These are phyloP conservation scores for Paralinhomoeus sp. DNA, from an alignment of 2,888 invertebrate genomes.

Conservation along the genomic window DNA sequence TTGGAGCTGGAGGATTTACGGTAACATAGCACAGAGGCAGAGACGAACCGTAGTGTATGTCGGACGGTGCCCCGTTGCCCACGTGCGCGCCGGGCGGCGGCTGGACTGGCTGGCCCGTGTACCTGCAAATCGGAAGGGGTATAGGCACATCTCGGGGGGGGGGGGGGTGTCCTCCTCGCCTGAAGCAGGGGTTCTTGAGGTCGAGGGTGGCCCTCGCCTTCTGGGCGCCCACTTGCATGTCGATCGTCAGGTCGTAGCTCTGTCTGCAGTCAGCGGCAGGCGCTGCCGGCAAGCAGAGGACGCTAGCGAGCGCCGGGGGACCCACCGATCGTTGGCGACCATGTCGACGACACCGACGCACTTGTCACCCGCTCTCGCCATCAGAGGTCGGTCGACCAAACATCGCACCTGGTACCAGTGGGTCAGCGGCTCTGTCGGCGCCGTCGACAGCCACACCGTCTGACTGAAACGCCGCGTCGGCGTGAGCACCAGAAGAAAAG, in stretches of 20 bases:
- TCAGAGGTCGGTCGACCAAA: constrained; percentile 68
- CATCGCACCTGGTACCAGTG: constrained; percentile 99
- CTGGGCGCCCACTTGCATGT: constrained; percentile 35
- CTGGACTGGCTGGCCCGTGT: constrained; percentile 70
- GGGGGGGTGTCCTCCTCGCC: too few species aligned
- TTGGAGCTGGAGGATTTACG: too few species aligned
- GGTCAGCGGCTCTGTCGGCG: constrained; percentile 87
- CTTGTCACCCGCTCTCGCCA: constrained; percentile 61
- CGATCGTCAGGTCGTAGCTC: background rate
- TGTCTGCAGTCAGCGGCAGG: background rate
- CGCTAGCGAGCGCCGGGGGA: background rate
- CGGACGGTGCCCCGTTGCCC: constrained; percentile 54
- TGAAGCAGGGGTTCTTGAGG: constrained; percentile 91
- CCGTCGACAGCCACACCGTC: constrained; percentile 84
- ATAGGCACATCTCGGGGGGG: too few species aligned
- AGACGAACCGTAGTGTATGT: too few species aligned
- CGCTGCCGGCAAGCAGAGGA: background rate
- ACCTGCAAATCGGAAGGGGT: too few species aligned
- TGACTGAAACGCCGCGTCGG: constrained; percentile 31
- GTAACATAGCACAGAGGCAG: too few species aligned
- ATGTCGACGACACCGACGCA: constrained; percentile 64
- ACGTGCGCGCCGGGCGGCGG: constrained; percentile 75
- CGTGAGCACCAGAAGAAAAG: background rate
- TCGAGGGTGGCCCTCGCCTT: constrained; percentile 74
- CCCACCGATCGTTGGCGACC: constrained; percentile 66